Evolutionary conservation across 2,113 vertebrate genomes (phyloP), one percentile per base, ranked within the genome.

Genomic region (Lathamus discolor): DNA sequence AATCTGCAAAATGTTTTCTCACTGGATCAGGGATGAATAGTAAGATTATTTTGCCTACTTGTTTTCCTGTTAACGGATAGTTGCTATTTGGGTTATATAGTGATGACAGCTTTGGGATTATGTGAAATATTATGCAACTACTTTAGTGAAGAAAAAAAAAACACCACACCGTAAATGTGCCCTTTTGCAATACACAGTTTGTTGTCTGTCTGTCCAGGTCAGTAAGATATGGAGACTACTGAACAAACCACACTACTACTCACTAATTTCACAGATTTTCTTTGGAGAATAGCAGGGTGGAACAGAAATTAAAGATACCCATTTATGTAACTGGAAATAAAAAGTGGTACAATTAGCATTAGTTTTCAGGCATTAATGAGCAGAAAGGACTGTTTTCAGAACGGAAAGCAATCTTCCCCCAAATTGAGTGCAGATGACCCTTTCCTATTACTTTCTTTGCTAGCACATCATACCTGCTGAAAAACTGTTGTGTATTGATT

Each of bases 41-140:
- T 73, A 82, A 93, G 80, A 93, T 96, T 95, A 95, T 95, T 94
- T 86, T 96, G 62, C 35, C 62, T 90, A 3, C 77, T 92, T 95
- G 67, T 90, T 93, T 91, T 84, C 66, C 67, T 66, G 0, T 54
- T 84, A 74, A 48, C 39, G 66, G 66, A n/a, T 25, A 62, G 57
- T 76, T 92, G 57, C 64, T 95, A 4, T 66, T 76, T 52, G 77
- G 17, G 44, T 66, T 91, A 31, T 37, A 27, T 24, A 76, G 55
- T 27, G 18, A 49, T 75, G 77, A 49, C 54, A 78, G 54, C 72
- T 75, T 78, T 79, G 73, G 75, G 69, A 95, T 75, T 81, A 39
- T 51, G 39, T 72, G 52, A 22, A 66, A 76, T 79, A 52, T 17
- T 90, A 29, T 27, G 17, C 66, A 83, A 18, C 12, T 49, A 1